Evolutionary conservation across 2,888 invertebrate genomes (phyloP), one percentile per base, ranked within the genome.

Genomic region (Cremastinae sp.): DNA sequence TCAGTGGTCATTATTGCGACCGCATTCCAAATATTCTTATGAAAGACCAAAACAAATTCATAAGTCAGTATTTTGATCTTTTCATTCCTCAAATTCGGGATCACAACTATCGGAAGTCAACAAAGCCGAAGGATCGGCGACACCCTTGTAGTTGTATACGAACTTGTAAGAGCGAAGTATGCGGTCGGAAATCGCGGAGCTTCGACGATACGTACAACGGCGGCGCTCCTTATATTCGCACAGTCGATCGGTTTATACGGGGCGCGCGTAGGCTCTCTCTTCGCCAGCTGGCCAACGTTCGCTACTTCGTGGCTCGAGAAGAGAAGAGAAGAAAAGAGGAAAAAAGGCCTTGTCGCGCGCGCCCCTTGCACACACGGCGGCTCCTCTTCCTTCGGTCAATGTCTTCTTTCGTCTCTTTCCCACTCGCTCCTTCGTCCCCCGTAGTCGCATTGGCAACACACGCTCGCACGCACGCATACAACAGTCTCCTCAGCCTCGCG

Each of bases 311-410:
- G 22, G 59, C 35, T 5, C 20, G 45, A 14, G 62, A 47, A 37
- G 43, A 51, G 51, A 7, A 55, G 70, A 65, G 65, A 70, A 66
- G n/a, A 47, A 37, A 51, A 51, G 51, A 7, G 61, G 70, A 65
- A 70, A 70, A 66, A 78, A 84, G 85, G 84, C 84, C 85, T 86
- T 85, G 87, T 85, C 87, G 86, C 74, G 78, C 83, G 85, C 86
- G 47, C 68, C 47, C 43, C 43, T 18, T 18, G 69, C 86, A 84
- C 85, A 55, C 75, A 49, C 43, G 39, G 55, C 12, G 43, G 56
- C 87, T 85, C 86, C 87, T 69, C 69, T 55, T 55, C 86, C 86
- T 88, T 89, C 90, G 89, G 89, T 90, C 89, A 88, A 88, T 88
- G 88, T 90, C 90, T 90, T 85, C 81, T 83, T 85, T 82, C 83